Evolutionary conservation across 2,113 vertebrate species (phyloP).

Genomic region (Neodon shergylaensis): DNA sequence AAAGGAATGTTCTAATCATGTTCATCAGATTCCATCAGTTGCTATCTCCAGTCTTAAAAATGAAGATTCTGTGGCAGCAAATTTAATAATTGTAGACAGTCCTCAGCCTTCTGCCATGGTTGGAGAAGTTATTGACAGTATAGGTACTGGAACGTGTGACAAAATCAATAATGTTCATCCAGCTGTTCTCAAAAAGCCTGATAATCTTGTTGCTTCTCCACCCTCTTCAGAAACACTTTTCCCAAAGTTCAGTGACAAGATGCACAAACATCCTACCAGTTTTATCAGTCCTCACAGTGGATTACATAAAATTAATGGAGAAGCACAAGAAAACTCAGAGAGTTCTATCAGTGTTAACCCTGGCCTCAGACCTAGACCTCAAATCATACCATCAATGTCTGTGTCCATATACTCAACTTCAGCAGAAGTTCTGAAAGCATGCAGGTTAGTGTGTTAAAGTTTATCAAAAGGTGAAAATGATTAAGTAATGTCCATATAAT

Average conservation of each 20-base stretch:
- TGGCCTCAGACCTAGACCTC: slow-evolving; percentile 84
- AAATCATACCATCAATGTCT: slow-evolving; percentile 91
- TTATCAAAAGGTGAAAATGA: not conserved
- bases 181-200: slow-evolving; percentile 89
- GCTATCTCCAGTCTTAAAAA: slow-evolving; percentile 87
- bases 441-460: slow-evolving; percentile 89
- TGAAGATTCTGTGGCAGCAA: slow-evolving; percentile 89
- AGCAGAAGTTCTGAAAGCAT: slow-evolving; percentile 94
- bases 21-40: slow-evolving; percentile 91
- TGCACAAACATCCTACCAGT: slow-evolving; percentile 90
- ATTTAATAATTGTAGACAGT: slow-evolving; percentile 94
- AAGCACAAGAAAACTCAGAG: slow-evolving; percentile 89
- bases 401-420: slow-evolving; percentile 97
- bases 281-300: slow-evolving; percentile 92
- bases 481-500: not conserved
- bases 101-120: slow-evolving; percentile 95
- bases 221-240: slow-evolving; percentile 90
- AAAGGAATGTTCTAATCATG: slow-evolving; percentile 94
- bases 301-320: slow-evolving; percentile 90
- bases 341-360: slow-evolving; percentile 89
- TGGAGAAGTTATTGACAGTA: slow-evolving; percentile 93
- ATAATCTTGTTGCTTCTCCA: slow-evolving; percentile 90
- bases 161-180: slow-evolving; percentile 92
- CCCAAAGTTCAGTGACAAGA: slow-evolving; percentile 89
- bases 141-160: slow-evolving; percentile 88